phyloP scores from a whole-genome alignment of 92 coral and sea anemone species.

The Zoanthus sociatus region DNA sequence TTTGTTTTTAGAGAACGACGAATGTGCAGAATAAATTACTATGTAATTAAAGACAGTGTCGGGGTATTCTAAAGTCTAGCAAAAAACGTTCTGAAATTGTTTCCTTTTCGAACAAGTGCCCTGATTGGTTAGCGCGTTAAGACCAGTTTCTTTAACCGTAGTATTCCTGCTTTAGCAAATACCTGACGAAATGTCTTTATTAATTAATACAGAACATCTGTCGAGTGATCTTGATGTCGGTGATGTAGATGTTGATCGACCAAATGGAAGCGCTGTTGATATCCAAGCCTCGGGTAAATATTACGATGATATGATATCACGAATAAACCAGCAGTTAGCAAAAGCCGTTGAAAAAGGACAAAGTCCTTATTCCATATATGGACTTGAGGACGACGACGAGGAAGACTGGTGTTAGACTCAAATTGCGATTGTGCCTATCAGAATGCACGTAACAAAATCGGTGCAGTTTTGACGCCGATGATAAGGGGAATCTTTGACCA shows the following conservation, averaged over 20 bases:
- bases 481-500: not conserved
- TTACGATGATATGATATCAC: slow-evolving; percentile 90
- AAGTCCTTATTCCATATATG: slow-evolving; percentile 94
- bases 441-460: not conserved
- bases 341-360: slow-evolving; percentile 88
- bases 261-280: slow-evolving; percentile 2
- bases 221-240: slow-evolving; percentile 44
- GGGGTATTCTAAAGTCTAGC: too few relatives aligned
- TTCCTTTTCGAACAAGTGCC: not conserved
- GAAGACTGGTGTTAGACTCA: slow-evolving; percentile 90
- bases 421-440: not conserved
- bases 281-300: slow-evolving; percentile 54
- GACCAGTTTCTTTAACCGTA: not conserved
- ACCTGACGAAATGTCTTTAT: not conserved
- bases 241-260: slow-evolving; percentile 13
- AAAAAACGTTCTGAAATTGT: not conserved
- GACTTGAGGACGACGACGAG: slow-evolving; percentile 92
- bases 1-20: too few relatives aligned
- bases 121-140: not conserved
- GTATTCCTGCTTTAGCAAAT: not conserved
- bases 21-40: too few relatives aligned
- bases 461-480: not conserved
- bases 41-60: too few relatives aligned
- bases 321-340: slow-evolving; percentile 85
- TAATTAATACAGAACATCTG: not conserved